Evolutionary conservation across 2,888 invertebrate genomes (phyloP), one percentile per base, ranked within the genome.

Genomic region (Agrochola lota): DNA sequence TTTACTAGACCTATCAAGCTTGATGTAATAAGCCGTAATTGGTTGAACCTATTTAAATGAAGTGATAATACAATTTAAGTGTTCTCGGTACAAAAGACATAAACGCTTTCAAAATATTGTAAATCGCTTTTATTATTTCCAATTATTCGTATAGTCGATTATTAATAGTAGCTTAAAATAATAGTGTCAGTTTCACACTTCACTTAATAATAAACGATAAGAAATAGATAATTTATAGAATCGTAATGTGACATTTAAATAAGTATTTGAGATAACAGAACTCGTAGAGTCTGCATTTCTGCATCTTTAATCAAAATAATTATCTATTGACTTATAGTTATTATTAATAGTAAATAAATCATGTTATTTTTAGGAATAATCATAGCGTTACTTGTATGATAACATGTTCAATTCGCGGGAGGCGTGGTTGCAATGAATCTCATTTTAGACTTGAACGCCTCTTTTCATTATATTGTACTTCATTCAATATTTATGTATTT

Each of bases 351-450:
- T 68, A 43, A 52, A 78, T 85, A 77, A 78, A 66, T 71, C 64
- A 66, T 63, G 62, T 77, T 74, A 78, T 64, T 72, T 74, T 64
- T 74, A 59, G 26, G 35, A 63, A 43, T 78, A 68, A 67, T 82
- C 52, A 49, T 59, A 43, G 40, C 12, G 62, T 73, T 78, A 78
- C 83, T 71, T 68, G 62, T 81, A 64, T 17, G 69, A 52, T 71
- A 66, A 71, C 49, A 64, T 74, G 75, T 81, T 78, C 71, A 30
- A 63, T 79, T 62, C 70, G 59, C 69, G 40, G 71, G 66, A 70
- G 88, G 88, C 87, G 88, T 87, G 84, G 89, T 77, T 49, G 57
- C 68, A 69, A 67, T 81, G 81, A 82, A 83, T 85, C 77, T 84
- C 77, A 78, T 80, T 78, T 69, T 70, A 63, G 59, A 78, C 67